phyloP scores from a whole-genome alignment of 2,113 vertebrate genomes.

The Taurulus bubalis region DNA sequence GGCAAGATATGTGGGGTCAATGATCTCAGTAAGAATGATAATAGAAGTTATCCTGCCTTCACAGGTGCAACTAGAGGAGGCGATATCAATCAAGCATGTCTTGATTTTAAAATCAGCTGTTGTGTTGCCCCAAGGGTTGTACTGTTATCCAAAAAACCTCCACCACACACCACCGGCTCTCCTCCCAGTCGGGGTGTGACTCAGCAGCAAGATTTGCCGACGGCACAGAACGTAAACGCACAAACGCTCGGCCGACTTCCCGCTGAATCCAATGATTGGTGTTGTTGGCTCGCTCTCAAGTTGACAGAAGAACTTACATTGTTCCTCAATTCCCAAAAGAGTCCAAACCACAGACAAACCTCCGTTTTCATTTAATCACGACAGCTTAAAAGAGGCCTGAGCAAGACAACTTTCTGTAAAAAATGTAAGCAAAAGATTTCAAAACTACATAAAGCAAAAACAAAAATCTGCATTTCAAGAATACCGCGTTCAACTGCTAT shows the following conservation, averaged over 20 bases:
- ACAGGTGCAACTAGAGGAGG: too few relatives aligned
- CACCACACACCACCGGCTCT: conserved; percentile 27
- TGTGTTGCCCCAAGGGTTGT: neutral
- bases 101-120: conserved; percentile 13
- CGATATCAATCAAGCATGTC: too few relatives aligned
- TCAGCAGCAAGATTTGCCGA: conserved; percentile 48
- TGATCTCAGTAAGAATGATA: too few relatives aligned
- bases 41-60: too few relatives aligned
- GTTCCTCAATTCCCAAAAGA: conserved; percentile 35
- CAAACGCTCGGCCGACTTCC: conserved; percentile 3
- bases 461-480: neutral
- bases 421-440: neutral
- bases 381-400: neutral
- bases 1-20: too few relatives aligned
- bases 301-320: conserved; percentile 37
- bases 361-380: conserved; percentile 13
- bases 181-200: conserved; percentile 43
- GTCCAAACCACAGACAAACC: conserved; percentile 29
- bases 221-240: neutral
- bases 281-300: conserved; percentile 12
- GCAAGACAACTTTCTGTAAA: neutral
- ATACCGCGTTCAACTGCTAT: neutral
- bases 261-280: conserved; percentile 12
- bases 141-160: neutral
- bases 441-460: neutral